Evolutionary conservation across 2,113 vertebrate species (phyloP).

Genomic region (Actenoides lindsayi): DNA sequence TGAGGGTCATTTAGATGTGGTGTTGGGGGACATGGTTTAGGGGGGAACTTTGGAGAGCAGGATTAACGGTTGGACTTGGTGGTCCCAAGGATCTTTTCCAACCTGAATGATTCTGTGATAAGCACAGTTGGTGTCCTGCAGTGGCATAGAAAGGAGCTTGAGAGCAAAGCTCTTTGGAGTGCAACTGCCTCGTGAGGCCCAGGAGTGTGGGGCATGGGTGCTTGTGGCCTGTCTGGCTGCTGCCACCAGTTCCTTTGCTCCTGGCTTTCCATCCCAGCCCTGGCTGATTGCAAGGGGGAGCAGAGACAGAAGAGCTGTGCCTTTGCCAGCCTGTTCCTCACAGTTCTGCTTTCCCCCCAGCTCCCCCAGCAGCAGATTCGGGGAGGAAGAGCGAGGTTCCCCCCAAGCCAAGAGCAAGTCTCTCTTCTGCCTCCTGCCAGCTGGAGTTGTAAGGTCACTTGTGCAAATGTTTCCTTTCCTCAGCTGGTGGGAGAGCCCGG

Average conservation of each 20-base stretch:
- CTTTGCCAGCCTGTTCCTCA: background rate
- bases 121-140: background rate
- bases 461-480: background rate
- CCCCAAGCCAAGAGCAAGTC: background rate
- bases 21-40: too few relatives aligned
- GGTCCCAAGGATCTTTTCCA: too few relatives aligned
- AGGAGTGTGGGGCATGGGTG: background rate
- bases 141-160: background rate
- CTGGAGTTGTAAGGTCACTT: background rate
- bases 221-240: background rate
- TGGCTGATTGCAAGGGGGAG: background rate
- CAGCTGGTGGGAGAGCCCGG: conserved; percentile 10
- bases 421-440: background rate
- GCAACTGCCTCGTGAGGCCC: accelerated
- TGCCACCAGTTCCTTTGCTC: background rate
- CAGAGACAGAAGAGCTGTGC: accelerated
- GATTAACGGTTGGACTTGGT: too few relatives aligned
- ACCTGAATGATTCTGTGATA: too few relatives aligned
- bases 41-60: too few relatives aligned
- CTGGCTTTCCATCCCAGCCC: background rate
- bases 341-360: background rate
- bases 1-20: too few relatives aligned
- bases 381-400: background rate
- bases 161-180: background rate
- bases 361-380: background rate